A percentile compares a stretch with the other conserved stretches of the same genome.
Conservation (phyloP, 1,140 invertebrate species). For the Chrysomallon squamiferum region DNA sequence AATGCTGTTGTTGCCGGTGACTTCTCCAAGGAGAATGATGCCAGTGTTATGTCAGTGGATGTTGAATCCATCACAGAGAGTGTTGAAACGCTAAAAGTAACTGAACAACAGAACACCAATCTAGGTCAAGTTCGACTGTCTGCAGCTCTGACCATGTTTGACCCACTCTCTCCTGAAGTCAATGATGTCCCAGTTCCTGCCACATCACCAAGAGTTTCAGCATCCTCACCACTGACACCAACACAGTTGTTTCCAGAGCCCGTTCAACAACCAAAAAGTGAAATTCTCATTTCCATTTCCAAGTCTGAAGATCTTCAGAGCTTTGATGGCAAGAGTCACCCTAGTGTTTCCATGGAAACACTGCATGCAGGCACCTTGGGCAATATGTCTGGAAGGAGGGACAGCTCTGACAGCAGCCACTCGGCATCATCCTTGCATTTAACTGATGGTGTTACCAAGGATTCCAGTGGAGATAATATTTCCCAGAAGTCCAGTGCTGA, state of each 20-base stretch:
- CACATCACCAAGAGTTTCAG: neutral
- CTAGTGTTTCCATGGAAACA: neutral
- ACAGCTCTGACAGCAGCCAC: constrained; percentile 22
- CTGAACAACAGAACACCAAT: constrained; percentile 55
- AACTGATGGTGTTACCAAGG: constrained; percentile 21
- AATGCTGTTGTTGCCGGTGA: too few relatives aligned
- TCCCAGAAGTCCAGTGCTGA: constrained; percentile 30
- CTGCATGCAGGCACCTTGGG: neutral
- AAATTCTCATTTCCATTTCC: constrained; percentile 2
- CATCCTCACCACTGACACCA: neutral
- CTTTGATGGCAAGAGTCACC: neutral
- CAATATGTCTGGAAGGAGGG: constrained; percentile 2
- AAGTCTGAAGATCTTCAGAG: neutral
- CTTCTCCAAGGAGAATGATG: neutral
- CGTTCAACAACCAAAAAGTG: neutral
- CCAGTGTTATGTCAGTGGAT: constrained; percentile 1
- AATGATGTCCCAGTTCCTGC: neutral
- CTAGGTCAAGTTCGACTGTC: constrained; percentile 54
- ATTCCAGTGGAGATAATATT: constrained; percentile 15
- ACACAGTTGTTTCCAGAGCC: neutral
- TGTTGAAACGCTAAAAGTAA: constrained; percentile 31
- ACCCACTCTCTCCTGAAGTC: constrained; percentile 44
- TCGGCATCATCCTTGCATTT: constrained; percentile 35
- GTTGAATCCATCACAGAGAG: constrained; percentile 6
- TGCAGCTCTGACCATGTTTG: constrained; percentile 48